Conservation (phyloP, 2,888 invertebrate genomes). For the Bombylius major region DNA sequence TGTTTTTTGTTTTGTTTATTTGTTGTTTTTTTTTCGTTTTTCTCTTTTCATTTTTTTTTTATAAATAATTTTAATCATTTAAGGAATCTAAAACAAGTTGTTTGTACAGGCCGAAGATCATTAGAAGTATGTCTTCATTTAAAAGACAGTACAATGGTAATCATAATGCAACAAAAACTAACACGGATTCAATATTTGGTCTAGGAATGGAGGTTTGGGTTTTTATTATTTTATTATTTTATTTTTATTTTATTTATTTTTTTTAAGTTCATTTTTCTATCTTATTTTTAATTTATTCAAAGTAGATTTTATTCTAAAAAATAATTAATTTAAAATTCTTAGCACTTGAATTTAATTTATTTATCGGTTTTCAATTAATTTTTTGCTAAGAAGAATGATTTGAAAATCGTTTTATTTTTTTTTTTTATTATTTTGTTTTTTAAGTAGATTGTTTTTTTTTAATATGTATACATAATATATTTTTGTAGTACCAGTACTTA, state of each 20-base stretch:
- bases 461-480: too few species aligned
- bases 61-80: constrained; percentile 12
- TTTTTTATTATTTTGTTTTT: too few species aligned
- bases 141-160: constrained; percentile 18
- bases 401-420: too few species aligned
- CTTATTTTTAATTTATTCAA: too few species aligned
- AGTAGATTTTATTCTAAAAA: too few species aligned
- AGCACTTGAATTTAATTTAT: too few species aligned
- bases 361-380: too few species aligned
- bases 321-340: too few species aligned
- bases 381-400: too few species aligned
- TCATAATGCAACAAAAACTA: constrained; percentile 22
- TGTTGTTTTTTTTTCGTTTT: not conserved
- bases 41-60: constrained; percentile 3
- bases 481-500: too few species aligned
- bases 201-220: constrained; percentile 32
- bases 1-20: not conserved
- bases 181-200: constrained; percentile 31
- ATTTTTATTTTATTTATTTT: not conserved
- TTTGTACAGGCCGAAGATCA: constrained; percentile 31
- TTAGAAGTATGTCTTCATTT: constrained; percentile 32
- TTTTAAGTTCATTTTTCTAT: not conserved
- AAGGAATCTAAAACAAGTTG: constrained; percentile 28
- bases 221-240: constrained; percentile 5
- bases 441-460: too few species aligned